Evolutionary conservation across 2,797 vertebrate species (phyloP), one percentile per base, ranked within the genome.

Genomic region (Tiaroga cobitis): DNA sequence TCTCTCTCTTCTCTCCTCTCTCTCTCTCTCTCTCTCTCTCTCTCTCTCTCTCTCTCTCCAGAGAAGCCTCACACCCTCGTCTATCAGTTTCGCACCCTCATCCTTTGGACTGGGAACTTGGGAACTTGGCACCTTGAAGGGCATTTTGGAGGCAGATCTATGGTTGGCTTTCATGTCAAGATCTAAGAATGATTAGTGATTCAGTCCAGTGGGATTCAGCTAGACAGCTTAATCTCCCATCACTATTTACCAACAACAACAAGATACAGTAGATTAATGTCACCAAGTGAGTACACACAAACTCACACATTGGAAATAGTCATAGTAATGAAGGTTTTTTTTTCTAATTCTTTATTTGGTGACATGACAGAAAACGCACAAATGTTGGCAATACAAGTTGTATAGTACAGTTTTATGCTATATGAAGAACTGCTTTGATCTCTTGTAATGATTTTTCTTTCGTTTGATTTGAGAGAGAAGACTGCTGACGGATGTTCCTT

Each of bases 171-270:
- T 95, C 92, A 94, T 94, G 93, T 94, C 88, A 85, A 94, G 93
- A 94, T 94, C 93, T 94, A 89, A 94, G 91, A 91, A 86, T 91
- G 92, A 93, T 94, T 92, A 93, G 85, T 84, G 86, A 93, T 93
- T 94, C 89, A 91, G 86, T 94, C 92, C 92, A 90, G 83, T 91
- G 91, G 89, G 81, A 70, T 70, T 81, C 15, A 26, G 63, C 69
- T 67, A 54, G 65, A 81, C 24, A 90, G 90, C 89, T 91, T 88
- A 80, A 81, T 86, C 88, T 91, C 88, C 88, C 89, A 87, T 93
- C 90, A 83, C 89, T 93, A 90, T 93, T 94, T 92, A 93, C 92
- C 92, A 92, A 89, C 72, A 63, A 46, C 26, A 24, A 37, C 75
- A 77, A 73, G 43, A 61, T 29, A 81, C 54, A 84, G 72, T n/a